Percentiles rank a stretch among this genome's conserved stretches.
These are phyloP conservation scores for Carassius gibelio DNA, from an alignment of 2,113 vertebrate genomes.

Conservation along the genomic window DNA sequence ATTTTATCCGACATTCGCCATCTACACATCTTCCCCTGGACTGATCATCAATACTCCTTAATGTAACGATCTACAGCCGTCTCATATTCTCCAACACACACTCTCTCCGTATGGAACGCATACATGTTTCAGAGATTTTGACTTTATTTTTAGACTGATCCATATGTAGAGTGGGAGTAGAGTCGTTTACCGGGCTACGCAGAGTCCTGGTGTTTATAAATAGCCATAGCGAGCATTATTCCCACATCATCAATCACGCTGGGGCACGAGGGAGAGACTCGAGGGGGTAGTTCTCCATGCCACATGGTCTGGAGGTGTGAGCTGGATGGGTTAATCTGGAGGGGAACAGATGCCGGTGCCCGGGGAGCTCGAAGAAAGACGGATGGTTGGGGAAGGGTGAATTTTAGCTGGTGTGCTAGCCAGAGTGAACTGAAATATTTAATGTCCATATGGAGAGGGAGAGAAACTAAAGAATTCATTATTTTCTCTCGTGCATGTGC, in stretches of 20 bases:
- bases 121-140: neutral
- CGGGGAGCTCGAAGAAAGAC: neutral
- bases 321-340: conserved; percentile 49
- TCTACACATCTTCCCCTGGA: conserved; percentile 57
- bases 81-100: neutral
- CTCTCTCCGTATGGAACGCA: neutral
- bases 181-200: conserved; percentile 57
- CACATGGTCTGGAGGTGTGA: conserved; percentile 28
- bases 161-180: conserved; percentile 66
- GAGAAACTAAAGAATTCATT: conserved; percentile 9
- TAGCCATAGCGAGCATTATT: conserved; percentile 76
- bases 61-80: neutral
- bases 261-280: conserved; percentile 37
- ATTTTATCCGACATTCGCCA: conserved; percentile 74
- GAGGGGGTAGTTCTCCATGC: conserved; percentile 33
- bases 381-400: neutral
- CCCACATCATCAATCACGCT: conserved; percentile 77
- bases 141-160: conserved; percentile 51
- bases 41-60: conserved; percentile 54
- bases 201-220: conserved; percentile 78
- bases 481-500: conserved; percentile 1
- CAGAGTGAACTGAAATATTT: neutral
- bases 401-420: conserved; percentile 8
- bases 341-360: conserved; percentile 19
- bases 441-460: neutral